Percentiles rank a stretch among this genome's conserved stretches.
These are phyloP conservation scores for Piezodorus guildinii DNA, from an alignment of 1,140 invertebrate genomes.

Conservation along the genomic window DNA sequence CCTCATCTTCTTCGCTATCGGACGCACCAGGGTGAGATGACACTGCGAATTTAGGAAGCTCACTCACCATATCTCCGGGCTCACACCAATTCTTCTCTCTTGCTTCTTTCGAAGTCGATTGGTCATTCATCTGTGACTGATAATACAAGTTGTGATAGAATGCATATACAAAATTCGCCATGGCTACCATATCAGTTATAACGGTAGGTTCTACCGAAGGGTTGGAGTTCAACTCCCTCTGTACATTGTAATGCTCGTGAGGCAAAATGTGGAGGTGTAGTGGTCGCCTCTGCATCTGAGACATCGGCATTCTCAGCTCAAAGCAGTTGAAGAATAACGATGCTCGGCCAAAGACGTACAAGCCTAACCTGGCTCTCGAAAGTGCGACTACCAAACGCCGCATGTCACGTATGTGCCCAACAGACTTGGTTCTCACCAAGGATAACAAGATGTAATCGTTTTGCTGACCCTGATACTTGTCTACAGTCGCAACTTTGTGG, in stretches of 20 bases:
- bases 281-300: conserved; percentile 56
- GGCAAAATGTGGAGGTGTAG: conserved; percentile 63
- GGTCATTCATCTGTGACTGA: background rate
- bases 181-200: conserved; percentile 80
- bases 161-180: conserved; percentile 86
- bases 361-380: conserved; percentile 91
- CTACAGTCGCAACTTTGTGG: conserved; percentile 89
- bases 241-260: conserved; percentile 63
- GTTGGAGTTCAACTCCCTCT: conserved; percentile 38
- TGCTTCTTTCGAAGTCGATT: background rate
- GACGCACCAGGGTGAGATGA: conserved; percentile 22
- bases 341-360: conserved; percentile 91
- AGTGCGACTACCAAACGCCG: conserved; percentile 93
- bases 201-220: conserved; percentile 37
- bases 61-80: conserved; percentile 22
- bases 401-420: conserved; percentile 94
- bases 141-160: conserved; percentile 52
- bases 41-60: conserved; percentile 14
- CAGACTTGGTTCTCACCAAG: conserved; percentile 86
- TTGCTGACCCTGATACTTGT: conserved; percentile 99
- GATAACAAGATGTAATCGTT: conserved; percentile 97
- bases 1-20: conserved; percentile 20
- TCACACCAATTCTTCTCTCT: conserved; percentile 18
- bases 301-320: conserved; percentile 89
- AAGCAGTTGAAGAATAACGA: conserved; percentile 92